Base-by-base conservation (phyloP, 2,113 vertebrate genomes). In the Mellivora capensis region DNA sequence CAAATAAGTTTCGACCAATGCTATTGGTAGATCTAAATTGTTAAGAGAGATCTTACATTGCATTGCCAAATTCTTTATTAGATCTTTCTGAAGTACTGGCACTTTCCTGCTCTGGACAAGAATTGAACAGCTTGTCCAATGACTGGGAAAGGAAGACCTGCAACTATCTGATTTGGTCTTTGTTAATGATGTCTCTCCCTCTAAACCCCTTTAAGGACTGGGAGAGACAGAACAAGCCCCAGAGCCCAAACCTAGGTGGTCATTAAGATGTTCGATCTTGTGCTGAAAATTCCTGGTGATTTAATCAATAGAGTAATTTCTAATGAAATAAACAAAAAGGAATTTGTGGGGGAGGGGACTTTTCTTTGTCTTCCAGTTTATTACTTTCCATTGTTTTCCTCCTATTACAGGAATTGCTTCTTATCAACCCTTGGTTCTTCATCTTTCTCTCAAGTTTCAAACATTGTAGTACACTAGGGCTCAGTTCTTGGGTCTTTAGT, bases 71-170 rank as follows among this genome's bases (percentile, higher is more conserved):
- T 98, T 97, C 25, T 91, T 97, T 93, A 94, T 87, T 98, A 91
- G 74, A 86, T 92, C 91, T 95, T 93, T 94, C 87, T 72, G 59
- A 94, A 59, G 74, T 93, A 94, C 37, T 93, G 89, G 57, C 91
- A 93, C 95, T 94, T 97, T 96, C 97, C 93, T 88, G 39, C 93
- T 94, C 94, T 79, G 98, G 92, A 88, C 97, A 98, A 98, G 98
- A 98, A 97, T 98, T 59, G 98, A 98, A 98, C 98, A 98, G 97
- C 98, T 98, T 98, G 95, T 97, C 96, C 97, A 95, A 23, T 89
- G 95, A 81, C 86, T 97, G 87, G 98, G 96, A 97, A 97, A 94
- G 93, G 83, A 93, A 80, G 64, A 93, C 84, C 52, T 90, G n/a
- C 57, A 82, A 21, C 94, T 90, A 85, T 31, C 71, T 29, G 54